Base-by-base conservation (phyloP, 2,113 vertebrate genomes). In the Tyrannus savana region DNA sequence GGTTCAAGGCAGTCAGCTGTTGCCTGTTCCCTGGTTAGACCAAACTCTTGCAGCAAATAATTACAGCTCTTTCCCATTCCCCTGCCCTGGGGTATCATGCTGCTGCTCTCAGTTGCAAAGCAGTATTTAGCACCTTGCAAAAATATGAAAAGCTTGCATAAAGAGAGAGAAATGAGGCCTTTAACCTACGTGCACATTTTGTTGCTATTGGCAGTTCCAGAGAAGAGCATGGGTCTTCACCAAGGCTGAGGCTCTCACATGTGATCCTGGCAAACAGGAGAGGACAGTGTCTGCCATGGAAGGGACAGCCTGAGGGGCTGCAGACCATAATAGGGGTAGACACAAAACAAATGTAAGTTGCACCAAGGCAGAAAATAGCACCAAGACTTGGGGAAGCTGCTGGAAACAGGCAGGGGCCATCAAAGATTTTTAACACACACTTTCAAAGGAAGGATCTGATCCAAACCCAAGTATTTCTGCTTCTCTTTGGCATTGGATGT, bases 11-110 rank as follows among this genome's bases (percentile, higher is more conserved):
- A 72, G 52, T 71, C 31, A 33, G 52, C 44, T 83, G 66, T 30
- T 82, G 71, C 44, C 49, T 53, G 66, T 30, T 82, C 75, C 44
- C 49, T 49, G 31, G 46, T 58, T 30, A 76, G 53, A 82, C n/a
- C 53, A 76, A 93, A 84, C n/a, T 90, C 71, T 58, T 85, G 53
- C 58, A 84, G 87, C 41, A 85, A 88, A 55, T 93, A 92, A 88
- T 83, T 83, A 86, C 82, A 93, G 79, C 25, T 93, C 84, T 71
- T 88, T 30, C 72, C n/a, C 85, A 35, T 76, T 79, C 46, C 89
- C 53, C 42, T 80, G 50, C 63, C 94, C 79, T 14, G 50, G 17
- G 79, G 35, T 24, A 27, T 30, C 55, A 24, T 10, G 35, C 49
- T 73, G 53, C 35, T 77, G 53, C 75, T 92, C 66, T 82, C 77